Percentiles rank a stretch among this genome's conserved stretches.
Conservation (phyloP, 2,113 vertebrate species). For the Notothenia rossii region DNA sequence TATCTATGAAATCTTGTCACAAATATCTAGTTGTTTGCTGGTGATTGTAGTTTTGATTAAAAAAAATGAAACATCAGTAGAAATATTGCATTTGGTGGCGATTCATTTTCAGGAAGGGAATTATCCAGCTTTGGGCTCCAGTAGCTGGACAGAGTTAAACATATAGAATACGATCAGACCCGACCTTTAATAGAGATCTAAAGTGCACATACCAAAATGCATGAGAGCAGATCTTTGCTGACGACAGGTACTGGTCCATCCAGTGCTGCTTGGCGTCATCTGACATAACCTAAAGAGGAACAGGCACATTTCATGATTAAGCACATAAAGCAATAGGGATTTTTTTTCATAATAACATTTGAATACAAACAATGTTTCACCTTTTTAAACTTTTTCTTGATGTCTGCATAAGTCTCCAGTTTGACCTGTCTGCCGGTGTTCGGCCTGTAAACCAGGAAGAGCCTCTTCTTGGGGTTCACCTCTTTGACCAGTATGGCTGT, state of each 20-base stretch:
- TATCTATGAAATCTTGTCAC: too few species aligned
- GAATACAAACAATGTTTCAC: slow-evolving; percentile 68
- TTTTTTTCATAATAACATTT: accelerated
- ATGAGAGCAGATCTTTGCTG: slow-evolving; percentile 94
- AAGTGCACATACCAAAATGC: slow-evolving; percentile 91
- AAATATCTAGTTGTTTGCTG: too few species aligned
- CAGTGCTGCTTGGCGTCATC: slow-evolving; percentile 95
- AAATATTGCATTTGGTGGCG: too few species aligned
- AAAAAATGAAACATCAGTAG: too few species aligned
- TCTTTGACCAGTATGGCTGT: slow-evolving; percentile 95
- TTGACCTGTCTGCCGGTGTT: slow-evolving; percentile 98
- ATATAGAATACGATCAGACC: neutral
- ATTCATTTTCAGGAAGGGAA: neutral
- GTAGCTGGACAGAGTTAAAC: neutral
- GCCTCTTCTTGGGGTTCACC: slow-evolving; percentile 95
- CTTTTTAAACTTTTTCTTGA: slow-evolving; percentile 99
- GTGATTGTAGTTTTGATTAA: neutral
- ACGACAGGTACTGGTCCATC: slow-evolving; percentile 94
- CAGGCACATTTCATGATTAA: neutral
- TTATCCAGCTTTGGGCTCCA: neutral
- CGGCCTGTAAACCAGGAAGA: slow-evolving; percentile 96
- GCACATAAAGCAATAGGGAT: neutral
- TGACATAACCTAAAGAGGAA: slow-evolving; percentile 87
- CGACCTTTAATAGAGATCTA: neutral
- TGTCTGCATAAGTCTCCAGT: slow-evolving; percentile 92